Evolutionary conservation across 1,140 invertebrate species (phyloP), one percentile per base, ranked within the genome.

Genomic region (Stratiolaelaps scimitus): DNA sequence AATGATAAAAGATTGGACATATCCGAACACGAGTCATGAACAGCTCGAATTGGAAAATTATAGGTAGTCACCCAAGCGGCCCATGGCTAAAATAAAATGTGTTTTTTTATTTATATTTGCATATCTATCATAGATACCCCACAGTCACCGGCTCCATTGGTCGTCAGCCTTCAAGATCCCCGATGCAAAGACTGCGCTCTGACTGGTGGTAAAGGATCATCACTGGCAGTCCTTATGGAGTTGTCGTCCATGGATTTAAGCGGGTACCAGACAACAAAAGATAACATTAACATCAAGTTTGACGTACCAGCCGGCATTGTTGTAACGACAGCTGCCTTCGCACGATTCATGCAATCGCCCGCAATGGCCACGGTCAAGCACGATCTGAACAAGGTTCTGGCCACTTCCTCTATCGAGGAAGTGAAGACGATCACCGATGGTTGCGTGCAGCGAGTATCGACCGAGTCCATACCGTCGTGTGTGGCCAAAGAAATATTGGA

Each of bases 181-280:
- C 73, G 72, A 1, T 80, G 81, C 53, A 68, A 74, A 13, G 78
- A n/a, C n/a, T n/a, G n/a, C n/a, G n/a, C n/a, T n/a, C 70, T 82
- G 19, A 83, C 84, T 0, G 85, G 85, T 1, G 85, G 84, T 1
- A 87, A 87, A 75, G 85, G 83, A 34, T 80, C 81, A 10, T 86
- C 85, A 1, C 74, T 87, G 7, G 83, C 83, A 1, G 70, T 83
- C 15, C 72, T 87, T 28, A 75, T 77, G 2, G 20, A 66, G 7
- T 29, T 65, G n/a, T n/a, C n/a, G 5, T 65, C n/a, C 6, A 15
- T 7, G 17, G 4, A n/a, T n/a, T n/a, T 6, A 40, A 4, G 34
- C 5, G 34, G 5, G 10, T 40, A 40, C 10, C 10, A 40, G 10
- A 4, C 5, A 40, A 40, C 34, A n/a, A n/a, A 65, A 15, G 64